These are phyloP conservation scores for Heliangelus exortis DNA, from an alignment of 2,797 vertebrate genomes.

Conservation along the genomic window DNA sequence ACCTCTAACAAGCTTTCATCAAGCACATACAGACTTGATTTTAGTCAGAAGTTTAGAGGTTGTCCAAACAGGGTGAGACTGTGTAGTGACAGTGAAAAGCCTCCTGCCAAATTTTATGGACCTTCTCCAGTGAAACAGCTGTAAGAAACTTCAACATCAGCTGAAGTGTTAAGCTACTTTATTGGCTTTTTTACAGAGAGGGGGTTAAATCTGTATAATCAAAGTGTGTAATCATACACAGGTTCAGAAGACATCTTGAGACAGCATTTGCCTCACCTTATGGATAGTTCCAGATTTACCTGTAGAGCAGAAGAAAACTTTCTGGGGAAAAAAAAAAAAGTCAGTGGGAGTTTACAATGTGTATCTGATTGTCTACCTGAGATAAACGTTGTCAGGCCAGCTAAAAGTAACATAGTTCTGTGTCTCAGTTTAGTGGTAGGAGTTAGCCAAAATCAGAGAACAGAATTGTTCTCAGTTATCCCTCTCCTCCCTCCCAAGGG, in stretches of 20 bases:
- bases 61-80: neutral
- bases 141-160: neutral
- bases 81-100: neutral
- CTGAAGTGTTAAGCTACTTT: neutral
- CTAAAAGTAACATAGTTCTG: neutral
- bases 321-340: neutral
- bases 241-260: neutral
- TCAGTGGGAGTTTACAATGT: neutral
- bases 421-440: no score
- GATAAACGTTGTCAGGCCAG: neutral
- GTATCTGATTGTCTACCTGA: neutral
- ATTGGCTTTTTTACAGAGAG: neutral
- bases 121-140: neutral
- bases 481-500: no score
- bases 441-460: no score
- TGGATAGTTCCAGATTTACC: neutral
- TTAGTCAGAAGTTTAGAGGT: slow-evolving; percentile 14
- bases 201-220: neutral
- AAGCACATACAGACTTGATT: slow-evolving; percentile 24
- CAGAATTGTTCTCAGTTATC: no score
- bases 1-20: slow-evolving; percentile 12
- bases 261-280: neutral
- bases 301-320: neutral
- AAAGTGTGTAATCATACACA: neutral
- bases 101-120: neutral